phyloP scores from a whole-genome alignment of 2,888 invertebrate genomes.

The Acleris cristana region DNA sequence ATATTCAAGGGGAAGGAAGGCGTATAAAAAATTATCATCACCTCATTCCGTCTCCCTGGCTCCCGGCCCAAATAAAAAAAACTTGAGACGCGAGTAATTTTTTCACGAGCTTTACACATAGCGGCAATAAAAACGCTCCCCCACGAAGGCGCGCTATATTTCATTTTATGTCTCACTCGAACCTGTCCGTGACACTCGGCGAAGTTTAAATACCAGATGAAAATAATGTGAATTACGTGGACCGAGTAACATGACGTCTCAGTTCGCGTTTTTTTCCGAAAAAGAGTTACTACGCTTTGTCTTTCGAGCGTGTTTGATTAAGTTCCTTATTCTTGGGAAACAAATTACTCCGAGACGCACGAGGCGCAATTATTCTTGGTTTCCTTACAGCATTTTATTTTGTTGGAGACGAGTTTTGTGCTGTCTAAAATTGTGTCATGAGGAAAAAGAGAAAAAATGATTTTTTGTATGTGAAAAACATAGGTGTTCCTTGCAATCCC shows the following conservation, averaged over 20 bases:
- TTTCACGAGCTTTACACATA: conserved; percentile 78
- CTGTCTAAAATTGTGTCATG: conserved; percentile 12
- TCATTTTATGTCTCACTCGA: conserved; percentile 67
- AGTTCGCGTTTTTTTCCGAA: conserved; percentile 29
- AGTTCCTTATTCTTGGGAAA: conserved; percentile 36
- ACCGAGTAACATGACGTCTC: conserved; percentile 47
- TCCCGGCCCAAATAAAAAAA: conserved; percentile 60
- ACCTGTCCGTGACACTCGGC: conserved; percentile 65
- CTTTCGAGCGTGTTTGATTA: conserved; percentile 37
- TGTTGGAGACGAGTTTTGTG: conserved; percentile 14
- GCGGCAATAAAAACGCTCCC: conserved; percentile 75
- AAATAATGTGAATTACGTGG: conserved; percentile 72
- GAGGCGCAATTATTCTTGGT: conserved; percentile 35
- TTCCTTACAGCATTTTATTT: conserved; percentile 33
- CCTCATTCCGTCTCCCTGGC: conserved; percentile 53
- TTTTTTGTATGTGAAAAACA: too few relatives aligned
- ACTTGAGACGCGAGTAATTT: conserved; percentile 69
- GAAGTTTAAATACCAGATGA: conserved; percentile 75
- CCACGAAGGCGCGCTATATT: conserved; percentile 67
- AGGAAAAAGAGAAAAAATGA: conserved; percentile 4
- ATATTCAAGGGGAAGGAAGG: conserved; percentile 59
- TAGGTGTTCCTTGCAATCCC: too few relatives aligned
- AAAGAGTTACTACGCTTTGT: conserved; percentile 40
- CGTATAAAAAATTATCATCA: conserved; percentile 69
- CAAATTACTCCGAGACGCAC: conserved; percentile 37